phyloP scores from a whole-genome alignment of 2,888 invertebrate species.

The Ornithoptera alexandrae region DNA sequence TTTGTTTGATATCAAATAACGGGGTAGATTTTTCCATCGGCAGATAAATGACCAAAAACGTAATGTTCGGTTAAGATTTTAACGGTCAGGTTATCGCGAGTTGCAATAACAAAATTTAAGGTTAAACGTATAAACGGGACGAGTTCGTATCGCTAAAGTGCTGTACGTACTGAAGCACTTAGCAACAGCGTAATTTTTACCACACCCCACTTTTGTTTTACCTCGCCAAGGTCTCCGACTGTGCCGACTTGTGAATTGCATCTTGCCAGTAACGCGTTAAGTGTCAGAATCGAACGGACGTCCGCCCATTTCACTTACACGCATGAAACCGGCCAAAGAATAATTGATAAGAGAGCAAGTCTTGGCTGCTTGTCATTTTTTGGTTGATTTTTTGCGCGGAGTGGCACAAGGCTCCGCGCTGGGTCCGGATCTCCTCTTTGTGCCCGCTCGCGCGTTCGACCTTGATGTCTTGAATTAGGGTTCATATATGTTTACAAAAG shows the following conservation, averaged over 20 bases:
- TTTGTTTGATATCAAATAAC: too few relatives aligned
- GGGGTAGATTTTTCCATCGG: neutral
- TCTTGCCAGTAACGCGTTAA: slow-evolving; percentile 22
- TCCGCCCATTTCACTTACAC: slow-evolving; percentile 38
- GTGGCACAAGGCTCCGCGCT: slow-evolving; percentile 36
- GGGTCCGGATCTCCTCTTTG: slow-evolving; percentile 35
- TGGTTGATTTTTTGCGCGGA: slow-evolving; percentile 35
- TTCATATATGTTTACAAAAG: slow-evolving; percentile 24
- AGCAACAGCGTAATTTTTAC: slow-evolving; percentile 52
- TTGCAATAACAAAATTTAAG: slow-evolving; percentile 14
- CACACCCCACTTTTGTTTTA: slow-evolving; percentile 55
- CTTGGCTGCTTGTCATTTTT: slow-evolving; percentile 42
- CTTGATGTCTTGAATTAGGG: slow-evolving; percentile 34
- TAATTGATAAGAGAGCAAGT: slow-evolving; percentile 48
- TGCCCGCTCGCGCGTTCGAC: slow-evolving; percentile 29
- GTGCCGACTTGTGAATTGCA: slow-evolving; percentile 11
- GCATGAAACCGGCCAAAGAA: slow-evolving; percentile 45
- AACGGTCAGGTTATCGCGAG: slow-evolving; percentile 12
- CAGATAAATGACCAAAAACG: neutral
- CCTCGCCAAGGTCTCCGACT: slow-evolving; percentile 47
- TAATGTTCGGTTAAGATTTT: neutral
- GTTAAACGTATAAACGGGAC: slow-evolving; percentile 19
- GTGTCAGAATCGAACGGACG: slow-evolving; percentile 25
- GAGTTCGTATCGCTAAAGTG: slow-evolving; percentile 17
- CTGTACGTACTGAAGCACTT: slow-evolving; percentile 39